Evolutionary conservation across 2,113 vertebrate species (phyloP).

Genomic region (Anoura caudifer): DNA sequence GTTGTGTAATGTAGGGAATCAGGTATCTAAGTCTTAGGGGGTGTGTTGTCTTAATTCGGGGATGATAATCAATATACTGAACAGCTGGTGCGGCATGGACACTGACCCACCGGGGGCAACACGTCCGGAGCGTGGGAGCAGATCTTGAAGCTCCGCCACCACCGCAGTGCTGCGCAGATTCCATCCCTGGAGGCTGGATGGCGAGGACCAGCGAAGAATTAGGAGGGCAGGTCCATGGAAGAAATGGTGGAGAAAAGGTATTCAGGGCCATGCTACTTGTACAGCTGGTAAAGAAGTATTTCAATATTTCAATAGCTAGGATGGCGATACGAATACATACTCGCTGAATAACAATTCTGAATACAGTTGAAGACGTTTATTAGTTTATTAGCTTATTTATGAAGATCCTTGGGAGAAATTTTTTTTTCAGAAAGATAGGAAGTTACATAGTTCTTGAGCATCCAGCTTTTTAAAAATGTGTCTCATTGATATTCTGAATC

Average conservation of each 20-base stretch:
- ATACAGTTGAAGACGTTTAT: background rate
- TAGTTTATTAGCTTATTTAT: background rate
- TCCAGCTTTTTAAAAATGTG: background rate
- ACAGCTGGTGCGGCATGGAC: background rate
- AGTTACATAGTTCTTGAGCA: background rate
- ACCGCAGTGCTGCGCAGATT: too few species aligned
- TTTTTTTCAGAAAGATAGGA: background rate
- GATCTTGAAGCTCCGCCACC: too few species aligned
- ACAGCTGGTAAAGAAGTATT: background rate
- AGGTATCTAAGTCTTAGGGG: background rate
- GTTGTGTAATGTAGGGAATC: background rate
- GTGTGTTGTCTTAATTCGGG: background rate
- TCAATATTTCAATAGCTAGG: background rate
- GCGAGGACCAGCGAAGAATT: background rate
- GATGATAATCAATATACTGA: background rate
- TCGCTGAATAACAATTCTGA: background rate
- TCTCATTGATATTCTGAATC: background rate
- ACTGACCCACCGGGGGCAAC: background rate
- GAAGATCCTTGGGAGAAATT: background rate
- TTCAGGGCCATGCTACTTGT: background rate
- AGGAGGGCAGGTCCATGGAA: background rate
- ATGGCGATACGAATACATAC: background rate
- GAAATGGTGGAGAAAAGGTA: background rate
- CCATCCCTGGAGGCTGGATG: background rate
- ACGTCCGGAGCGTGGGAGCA: background rate